These are phyloP conservation scores for Drosophila meridionalis DNA, from an alignment of 2,888 invertebrate species.

Conservation along the genomic window DNA sequence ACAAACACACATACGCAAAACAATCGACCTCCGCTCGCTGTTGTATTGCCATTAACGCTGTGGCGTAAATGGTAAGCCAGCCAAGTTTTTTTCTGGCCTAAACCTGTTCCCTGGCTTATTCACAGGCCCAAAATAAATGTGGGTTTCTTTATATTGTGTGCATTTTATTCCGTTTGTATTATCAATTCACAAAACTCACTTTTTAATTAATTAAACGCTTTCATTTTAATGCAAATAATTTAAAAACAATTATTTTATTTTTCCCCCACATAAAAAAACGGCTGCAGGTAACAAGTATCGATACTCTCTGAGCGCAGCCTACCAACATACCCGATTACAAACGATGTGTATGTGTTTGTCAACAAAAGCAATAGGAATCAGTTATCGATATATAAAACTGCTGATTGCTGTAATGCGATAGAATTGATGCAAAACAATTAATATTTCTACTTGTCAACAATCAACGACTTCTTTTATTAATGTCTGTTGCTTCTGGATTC, in stretches of 20 bases:
- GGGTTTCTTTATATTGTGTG: slow-evolving; percentile 3
- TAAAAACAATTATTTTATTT: slow-evolving; percentile 63
- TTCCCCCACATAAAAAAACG: slow-evolving; percentile 59
- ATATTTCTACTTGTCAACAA: slow-evolving; percentile 19
- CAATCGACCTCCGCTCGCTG: slow-evolving; percentile 76
- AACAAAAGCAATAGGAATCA: slow-evolving; percentile 7
- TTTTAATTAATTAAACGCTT: slow-evolving; percentile 48
- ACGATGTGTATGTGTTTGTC: slow-evolving; percentile 25
- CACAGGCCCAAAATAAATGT: slow-evolving; percentile 36
- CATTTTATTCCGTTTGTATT: background rate
- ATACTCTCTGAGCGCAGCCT: slow-evolving; percentile 54
- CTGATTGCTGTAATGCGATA: slow-evolving; percentile 4
- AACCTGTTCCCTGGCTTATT: slow-evolving; percentile 76
- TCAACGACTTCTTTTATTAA: slow-evolving; percentile 56
- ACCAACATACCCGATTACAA: slow-evolving; percentile 42
- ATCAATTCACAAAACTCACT: slow-evolving; percentile 42
- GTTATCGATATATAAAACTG: slow-evolving; percentile 36
- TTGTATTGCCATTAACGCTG: slow-evolving; percentile 69
- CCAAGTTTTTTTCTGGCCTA: slow-evolving; percentile 78
- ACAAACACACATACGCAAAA: slow-evolving; percentile 51
- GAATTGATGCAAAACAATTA: background rate
- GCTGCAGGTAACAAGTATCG: slow-evolving; percentile 62
- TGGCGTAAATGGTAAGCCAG: slow-evolving; percentile 80
- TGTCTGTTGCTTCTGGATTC: slow-evolving; percentile 68
- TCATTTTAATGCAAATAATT: slow-evolving; percentile 57